Percentiles rank a stretch among this genome's conserved stretches.
These are phyloP conservation scores for Anthophora plumipes DNA, from an alignment of 2,888 invertebrate species.

Conservation along the genomic window DNA sequence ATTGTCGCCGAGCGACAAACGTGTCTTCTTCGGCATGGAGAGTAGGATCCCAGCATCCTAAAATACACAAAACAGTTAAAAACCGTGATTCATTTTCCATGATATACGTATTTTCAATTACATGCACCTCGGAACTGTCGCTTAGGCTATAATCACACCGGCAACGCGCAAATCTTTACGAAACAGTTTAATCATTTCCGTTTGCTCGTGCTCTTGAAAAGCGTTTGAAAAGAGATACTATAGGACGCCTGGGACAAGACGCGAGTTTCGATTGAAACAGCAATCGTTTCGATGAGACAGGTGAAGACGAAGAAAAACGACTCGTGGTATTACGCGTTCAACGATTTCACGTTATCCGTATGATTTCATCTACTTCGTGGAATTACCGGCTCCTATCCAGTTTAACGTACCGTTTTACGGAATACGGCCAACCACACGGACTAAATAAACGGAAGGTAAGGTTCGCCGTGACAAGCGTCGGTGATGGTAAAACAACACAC, in stretches of 20 bases:
- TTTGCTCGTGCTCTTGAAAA: background rate
- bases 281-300: no score
- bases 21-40: slow-evolving; percentile 78
- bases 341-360: background rate
- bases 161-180: background rate
- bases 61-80: slow-evolving; percentile 39
- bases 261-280: no score
- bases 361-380: background rate
- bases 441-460: background rate
- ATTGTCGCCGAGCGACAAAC: slow-evolving; percentile 74
- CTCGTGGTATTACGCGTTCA: no score
- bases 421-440: background rate
- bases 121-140: no score
- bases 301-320: no score
- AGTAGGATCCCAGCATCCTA: slow-evolving; percentile 81
- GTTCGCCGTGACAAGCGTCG: background rate
- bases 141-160: background rate
- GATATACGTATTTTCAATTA: background rate
- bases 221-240: background rate
- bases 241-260: no score
- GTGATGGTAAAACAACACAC: slow-evolving; percentile 31
- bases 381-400: background rate
- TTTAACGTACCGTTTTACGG: background rate
- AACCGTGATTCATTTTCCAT: background rate
- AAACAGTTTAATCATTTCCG: background rate